These are phyloP conservation scores for Melanophora roralis DNA, from an alignment of 2,888 invertebrate species.

Conservation along the genomic window DNA sequence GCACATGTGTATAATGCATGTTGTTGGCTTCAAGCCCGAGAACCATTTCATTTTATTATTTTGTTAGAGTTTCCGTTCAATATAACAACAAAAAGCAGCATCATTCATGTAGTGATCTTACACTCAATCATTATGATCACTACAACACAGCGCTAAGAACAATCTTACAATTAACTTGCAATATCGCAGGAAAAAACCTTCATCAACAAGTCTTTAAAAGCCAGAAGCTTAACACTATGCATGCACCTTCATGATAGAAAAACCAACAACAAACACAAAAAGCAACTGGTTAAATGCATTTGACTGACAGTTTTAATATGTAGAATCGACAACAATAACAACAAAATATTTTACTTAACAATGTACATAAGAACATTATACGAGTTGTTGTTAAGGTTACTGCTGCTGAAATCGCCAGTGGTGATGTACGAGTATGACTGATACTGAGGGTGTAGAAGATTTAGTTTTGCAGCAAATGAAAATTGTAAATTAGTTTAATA, in stretches of 20 bases:
- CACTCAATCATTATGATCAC: conserved; percentile 52
- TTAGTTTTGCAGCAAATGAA: conserved; percentile 21
- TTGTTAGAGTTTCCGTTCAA: conserved; percentile 43
- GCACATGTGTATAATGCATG: no score
- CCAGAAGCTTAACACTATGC: conserved; percentile 53
- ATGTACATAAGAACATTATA: not conserved
- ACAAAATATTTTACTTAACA: not conserved
- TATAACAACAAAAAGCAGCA: conserved; percentile 20
- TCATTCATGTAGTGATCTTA: conserved; percentile 54
- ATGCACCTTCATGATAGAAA: conserved; percentile 31
- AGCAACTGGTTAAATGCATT: conserved; percentile 50
- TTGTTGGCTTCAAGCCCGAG: not conserved
- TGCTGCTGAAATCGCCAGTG: conserved; percentile 38
- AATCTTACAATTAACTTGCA: not conserved
- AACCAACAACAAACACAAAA: not conserved
- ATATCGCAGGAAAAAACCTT: not conserved
- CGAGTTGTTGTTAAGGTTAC: not conserved
- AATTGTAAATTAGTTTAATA: conserved; percentile 4
- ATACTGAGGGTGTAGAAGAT: conserved; percentile 46
- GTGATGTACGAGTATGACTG: conserved; percentile 16
- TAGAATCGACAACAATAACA: conserved; percentile 47
- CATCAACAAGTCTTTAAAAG: conserved; percentile 46
- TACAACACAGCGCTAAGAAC: not conserved
- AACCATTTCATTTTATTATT: conserved; percentile 51
- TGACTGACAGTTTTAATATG: conserved; percentile 62